phyloP scores from a whole-genome alignment of 1,140 invertebrate genomes.

The Cyclina sinensis region DNA sequence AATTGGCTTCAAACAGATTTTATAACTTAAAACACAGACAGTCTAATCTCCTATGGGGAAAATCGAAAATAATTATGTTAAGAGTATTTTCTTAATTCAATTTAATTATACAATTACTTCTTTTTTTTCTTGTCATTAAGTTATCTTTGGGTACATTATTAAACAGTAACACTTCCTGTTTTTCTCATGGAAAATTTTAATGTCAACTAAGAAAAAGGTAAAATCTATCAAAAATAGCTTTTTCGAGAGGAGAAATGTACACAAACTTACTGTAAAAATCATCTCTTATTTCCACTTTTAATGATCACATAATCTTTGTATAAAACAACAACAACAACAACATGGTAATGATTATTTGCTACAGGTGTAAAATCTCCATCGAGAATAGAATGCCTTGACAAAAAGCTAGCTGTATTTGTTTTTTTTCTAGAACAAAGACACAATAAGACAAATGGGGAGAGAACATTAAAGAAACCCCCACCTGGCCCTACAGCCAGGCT shows the following conservation, averaged over 20 bases:
- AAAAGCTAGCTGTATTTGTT: no score
- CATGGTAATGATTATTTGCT: not conserved
- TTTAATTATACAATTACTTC: not conserved
- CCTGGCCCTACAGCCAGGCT: slow-evolving; percentile 3
- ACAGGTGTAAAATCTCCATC: not conserved
- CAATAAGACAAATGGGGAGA: slow-evolving; percentile 4
- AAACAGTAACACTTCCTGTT: not conserved
- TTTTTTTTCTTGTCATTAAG: not conserved
- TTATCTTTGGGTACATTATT: not conserved
- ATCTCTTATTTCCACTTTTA: not conserved
- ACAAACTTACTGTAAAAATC: not conserved
- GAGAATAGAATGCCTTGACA: not conserved
- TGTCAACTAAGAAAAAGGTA: not conserved
- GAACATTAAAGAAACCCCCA: not conserved
- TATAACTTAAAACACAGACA: slow-evolving; percentile 2
- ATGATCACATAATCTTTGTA: not conserved
- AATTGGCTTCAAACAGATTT: not conserved
- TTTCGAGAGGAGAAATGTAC: not conserved
- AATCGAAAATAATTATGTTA: not conserved
- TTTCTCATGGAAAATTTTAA: not conserved
- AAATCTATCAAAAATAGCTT: not conserved
- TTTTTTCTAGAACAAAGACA: slow-evolving; percentile 16
- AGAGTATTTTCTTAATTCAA: not conserved
- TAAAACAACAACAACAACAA: not conserved
- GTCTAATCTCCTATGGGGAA: not conserved